Conservation (phyloP, 2,113 vertebrate genomes). For the Alosa alosa region DNA sequence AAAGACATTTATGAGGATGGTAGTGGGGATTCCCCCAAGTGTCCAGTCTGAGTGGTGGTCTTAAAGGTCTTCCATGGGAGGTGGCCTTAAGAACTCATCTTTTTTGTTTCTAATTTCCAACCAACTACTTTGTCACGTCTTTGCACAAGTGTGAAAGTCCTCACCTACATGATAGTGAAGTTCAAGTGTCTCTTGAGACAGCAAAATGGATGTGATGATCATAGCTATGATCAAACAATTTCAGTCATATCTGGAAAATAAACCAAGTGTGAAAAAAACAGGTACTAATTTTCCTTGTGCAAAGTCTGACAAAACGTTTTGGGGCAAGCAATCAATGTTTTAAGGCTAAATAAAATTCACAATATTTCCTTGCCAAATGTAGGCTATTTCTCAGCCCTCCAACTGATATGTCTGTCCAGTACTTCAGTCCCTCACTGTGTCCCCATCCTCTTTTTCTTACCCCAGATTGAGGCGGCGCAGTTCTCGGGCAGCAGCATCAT, state of each 20-base stretch:
- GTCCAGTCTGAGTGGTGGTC: not conserved
- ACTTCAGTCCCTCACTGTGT: not conserved
- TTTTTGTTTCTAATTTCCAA: too few relatives aligned
- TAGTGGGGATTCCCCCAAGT: not conserved
- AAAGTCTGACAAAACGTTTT: not conserved
- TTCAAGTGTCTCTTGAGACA: not conserved
- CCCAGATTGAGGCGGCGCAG: conserved; percentile 91
- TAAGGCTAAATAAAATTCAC: not conserved
- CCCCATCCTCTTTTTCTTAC: not conserved
- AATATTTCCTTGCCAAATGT: not conserved
- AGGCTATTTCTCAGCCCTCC: not conserved
- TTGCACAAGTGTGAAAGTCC: not conserved
- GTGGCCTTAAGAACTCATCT: too few relatives aligned
- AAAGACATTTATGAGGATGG: not conserved
- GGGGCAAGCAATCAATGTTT: not conserved
- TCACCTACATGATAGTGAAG: not conserved
- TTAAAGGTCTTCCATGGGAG: not conserved
- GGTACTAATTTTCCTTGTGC: not conserved
- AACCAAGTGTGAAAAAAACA: not conserved
- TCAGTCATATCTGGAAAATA: not conserved
- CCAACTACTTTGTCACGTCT: not conserved
- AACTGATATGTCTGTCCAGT: not conserved
- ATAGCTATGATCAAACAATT: not conserved
- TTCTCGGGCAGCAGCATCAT: conserved; percentile 91
- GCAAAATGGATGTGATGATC: not conserved